These are phyloP conservation scores for Lophotis ruficrista DNA, from an alignment of 2,113 vertebrate species.

Conservation along the genomic window DNA sequence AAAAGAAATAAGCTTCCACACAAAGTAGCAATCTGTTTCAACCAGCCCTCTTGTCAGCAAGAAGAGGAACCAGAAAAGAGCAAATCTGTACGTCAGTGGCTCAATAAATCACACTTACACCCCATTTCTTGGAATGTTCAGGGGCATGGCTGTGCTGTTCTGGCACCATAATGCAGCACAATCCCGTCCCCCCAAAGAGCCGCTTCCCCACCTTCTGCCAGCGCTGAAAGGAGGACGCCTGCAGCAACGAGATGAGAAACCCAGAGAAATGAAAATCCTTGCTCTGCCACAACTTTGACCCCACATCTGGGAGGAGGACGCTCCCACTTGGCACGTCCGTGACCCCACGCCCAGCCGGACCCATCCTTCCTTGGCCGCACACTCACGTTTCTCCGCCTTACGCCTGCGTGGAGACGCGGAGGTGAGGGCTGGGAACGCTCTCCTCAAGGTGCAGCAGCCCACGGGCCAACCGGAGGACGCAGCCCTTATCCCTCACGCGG, in stretches of 20 bases:
- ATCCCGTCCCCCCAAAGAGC: background rate
- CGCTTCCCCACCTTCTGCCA: background rate
- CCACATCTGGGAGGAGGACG: background rate
- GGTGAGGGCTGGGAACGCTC: background rate
- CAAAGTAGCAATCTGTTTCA: background rate
- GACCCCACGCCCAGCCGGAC: background rate
- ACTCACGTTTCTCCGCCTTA: rapidly evolving
- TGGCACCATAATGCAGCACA: background rate
- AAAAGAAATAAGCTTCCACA: background rate
- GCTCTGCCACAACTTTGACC: background rate
- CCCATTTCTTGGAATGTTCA: too few species aligned
- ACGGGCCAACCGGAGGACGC: rapidly evolving
- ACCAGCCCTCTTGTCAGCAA: background rate
- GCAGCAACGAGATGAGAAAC: background rate
- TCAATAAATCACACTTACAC: rapidly evolving
- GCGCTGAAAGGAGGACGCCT: rapidly evolving
- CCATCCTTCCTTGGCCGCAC: too few species aligned
- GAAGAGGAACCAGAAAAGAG: background rate
- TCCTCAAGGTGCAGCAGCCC: background rate
- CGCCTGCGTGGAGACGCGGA: rapidly evolving
- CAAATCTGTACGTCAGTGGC: background rate
- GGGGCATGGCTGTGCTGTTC: background rate
- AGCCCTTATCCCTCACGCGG: background rate
- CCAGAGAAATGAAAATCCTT: background rate
- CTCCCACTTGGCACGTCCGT: background rate